phyloP scores from a whole-genome alignment of 2,113 vertebrate species.

The Laticauda laticaudata region DNA sequence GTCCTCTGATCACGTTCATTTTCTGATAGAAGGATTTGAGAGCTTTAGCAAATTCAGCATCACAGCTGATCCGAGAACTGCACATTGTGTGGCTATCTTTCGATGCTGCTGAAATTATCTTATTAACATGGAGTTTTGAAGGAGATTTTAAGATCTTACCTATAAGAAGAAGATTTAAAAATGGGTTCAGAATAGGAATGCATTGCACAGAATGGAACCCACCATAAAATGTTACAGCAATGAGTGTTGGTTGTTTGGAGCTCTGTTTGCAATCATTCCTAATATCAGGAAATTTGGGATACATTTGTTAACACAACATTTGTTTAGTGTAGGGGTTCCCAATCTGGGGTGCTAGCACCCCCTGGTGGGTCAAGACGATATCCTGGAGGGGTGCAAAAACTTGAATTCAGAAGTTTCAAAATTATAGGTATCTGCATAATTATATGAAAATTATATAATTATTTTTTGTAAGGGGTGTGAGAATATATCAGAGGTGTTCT shows the following conservation, averaged over 20 bases:
- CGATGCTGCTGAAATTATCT: background rate
- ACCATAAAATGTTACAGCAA: background rate
- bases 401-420: too few relatives aligned
- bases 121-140: background rate
- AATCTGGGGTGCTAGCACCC: too few relatives aligned
- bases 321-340: background rate
- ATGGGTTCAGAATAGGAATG: background rate
- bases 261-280: background rate
- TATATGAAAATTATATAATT: too few relatives aligned
- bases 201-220: background rate
- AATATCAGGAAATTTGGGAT: background rate
- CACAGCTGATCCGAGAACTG: conserved; percentile 67
- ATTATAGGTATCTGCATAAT: too few relatives aligned
- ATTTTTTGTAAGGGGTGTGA: too few relatives aligned
- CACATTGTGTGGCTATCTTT: conserved; percentile 19
- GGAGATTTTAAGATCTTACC: conserved; percentile 16
- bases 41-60: conserved; percentile 81
- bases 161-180: conserved; percentile 5
- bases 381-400: too few relatives aligned
- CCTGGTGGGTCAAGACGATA: too few relatives aligned
- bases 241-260: too few relatives aligned
- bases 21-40: conserved; percentile 86
- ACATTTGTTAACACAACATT: background rate
- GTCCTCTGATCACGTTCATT: conserved; percentile 77
- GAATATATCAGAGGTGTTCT: too few relatives aligned